These are phyloP conservation scores for Mycalesis mineus DNA, from an alignment of 2,888 invertebrate genomes.

Conservation along the genomic window DNA sequence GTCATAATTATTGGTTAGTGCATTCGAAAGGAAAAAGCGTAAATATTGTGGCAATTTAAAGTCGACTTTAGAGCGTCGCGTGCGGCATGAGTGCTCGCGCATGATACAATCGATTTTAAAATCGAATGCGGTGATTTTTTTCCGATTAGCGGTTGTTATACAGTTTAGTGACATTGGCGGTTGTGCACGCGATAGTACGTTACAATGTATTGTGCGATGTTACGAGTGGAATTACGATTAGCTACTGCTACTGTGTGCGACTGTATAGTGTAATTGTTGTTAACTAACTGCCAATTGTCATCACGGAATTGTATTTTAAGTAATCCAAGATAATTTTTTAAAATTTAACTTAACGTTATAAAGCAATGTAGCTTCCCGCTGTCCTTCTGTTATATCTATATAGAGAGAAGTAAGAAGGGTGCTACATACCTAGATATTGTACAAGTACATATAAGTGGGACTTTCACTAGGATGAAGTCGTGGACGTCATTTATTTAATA, in stretches of 20 bases:
- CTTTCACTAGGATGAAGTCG: no score
- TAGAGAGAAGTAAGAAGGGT: no score
- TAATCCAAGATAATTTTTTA: no score
- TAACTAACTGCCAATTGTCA: no score
- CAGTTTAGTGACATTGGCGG: conserved; percentile 18
- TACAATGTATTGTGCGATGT: background rate
- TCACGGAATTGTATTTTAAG: no score
- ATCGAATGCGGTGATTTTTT: conserved; percentile 9
- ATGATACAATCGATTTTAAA: conserved; percentile 20
- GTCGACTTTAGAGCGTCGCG: conserved; percentile 11
- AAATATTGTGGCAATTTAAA: conserved; percentile 7
- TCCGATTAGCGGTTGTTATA: conserved; percentile 9
- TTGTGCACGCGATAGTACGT: conserved; percentile 3
- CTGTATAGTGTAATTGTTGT: no score
- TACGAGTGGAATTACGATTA: background rate
- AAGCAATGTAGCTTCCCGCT: no score
- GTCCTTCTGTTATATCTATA: no score
- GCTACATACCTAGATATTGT: no score
- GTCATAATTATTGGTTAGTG: background rate
- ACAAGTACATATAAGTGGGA: no score
- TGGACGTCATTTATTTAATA: no score
- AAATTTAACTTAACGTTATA: no score
- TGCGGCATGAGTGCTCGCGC: conserved; percentile 19
- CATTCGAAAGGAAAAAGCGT: conserved; percentile 12
- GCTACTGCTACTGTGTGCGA: background rate